These are phyloP conservation scores for Tachystola acroxantha DNA, from an alignment of 2,888 invertebrate genomes.

Conservation along the genomic window DNA sequence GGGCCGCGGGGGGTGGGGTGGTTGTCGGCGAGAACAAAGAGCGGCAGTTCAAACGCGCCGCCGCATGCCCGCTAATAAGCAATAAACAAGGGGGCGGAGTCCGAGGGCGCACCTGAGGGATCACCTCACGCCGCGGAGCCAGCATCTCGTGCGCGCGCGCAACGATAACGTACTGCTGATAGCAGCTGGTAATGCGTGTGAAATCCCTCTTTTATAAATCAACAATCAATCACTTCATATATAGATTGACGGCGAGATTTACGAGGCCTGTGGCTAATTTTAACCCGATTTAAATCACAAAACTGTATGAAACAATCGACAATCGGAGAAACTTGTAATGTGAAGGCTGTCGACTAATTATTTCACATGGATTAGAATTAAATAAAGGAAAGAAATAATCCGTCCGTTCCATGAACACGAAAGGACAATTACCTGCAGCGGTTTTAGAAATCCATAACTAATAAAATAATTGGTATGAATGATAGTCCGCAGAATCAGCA, in stretches of 20 bases:
- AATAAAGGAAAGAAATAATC: too few species aligned
- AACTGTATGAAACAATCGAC: too few species aligned
- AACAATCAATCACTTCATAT: conserved; percentile 4
- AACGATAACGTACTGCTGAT: conserved; percentile 13
- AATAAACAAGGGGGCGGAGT: conserved; percentile 78
- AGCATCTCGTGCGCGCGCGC: conserved; percentile 24
- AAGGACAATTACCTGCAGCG: conserved; percentile 6
- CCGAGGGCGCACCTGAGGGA: conserved; percentile 70
- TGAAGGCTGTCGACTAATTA: too few species aligned
- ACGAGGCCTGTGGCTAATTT: too few species aligned
- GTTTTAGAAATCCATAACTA: conserved; percentile 8
- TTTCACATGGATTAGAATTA: too few species aligned
- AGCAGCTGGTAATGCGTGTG: conserved; percentile 9
- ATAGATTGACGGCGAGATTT: neutral
- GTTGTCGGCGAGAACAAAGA: conserved; percentile 73
- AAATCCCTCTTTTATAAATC: conserved; percentile 7
- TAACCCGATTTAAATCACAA: too few species aligned
- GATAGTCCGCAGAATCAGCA: conserved; percentile 9
- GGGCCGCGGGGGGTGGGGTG: conserved; percentile 28
- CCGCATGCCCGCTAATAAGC: conserved; percentile 73
- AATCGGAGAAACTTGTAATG: too few species aligned
- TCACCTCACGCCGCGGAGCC: conserved; percentile 56
- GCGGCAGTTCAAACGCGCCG: conserved; percentile 68
- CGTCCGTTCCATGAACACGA: neutral
- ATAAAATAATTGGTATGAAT: conserved; percentile 10